Conservation (phyloP, 2,113 vertebrate species). For the Plecturocebus donacophilus region DNA sequence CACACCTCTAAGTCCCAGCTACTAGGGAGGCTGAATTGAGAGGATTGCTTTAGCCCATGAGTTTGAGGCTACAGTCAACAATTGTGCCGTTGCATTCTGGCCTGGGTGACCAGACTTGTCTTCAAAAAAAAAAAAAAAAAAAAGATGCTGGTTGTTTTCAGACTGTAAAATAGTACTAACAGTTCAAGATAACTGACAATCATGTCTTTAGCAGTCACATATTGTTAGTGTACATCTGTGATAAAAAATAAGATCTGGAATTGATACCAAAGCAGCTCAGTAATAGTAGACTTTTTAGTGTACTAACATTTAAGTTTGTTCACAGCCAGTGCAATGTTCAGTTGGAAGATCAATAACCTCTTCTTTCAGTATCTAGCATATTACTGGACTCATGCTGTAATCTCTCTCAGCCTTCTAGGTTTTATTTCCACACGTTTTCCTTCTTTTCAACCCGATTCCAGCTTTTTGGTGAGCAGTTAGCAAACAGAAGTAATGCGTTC, state of each 20-base stretch:
- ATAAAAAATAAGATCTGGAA: not conserved
- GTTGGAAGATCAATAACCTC: not conserved
- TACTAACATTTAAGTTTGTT: not conserved
- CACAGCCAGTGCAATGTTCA: not conserved
- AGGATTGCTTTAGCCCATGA: no score
- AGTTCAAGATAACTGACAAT: not conserved
- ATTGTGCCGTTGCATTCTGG: no score
- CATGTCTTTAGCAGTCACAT: not conserved
- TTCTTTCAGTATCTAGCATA: not conserved
- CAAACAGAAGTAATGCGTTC: not conserved
- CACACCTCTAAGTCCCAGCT: no score
- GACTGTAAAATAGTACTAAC: not conserved
- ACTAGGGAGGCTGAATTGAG: no score
- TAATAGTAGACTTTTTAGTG: no score
- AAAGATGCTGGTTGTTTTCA: not conserved
- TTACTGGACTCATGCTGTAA: no score
- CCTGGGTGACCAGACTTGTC: no score
- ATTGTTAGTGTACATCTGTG: not conserved
- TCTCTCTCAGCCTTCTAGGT: not conserved
- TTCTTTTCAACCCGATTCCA: not conserved
- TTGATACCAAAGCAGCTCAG: not conserved
- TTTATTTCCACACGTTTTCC: not conserved
- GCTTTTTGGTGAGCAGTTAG: not conserved
- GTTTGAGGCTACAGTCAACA: no score
- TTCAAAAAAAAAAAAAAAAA: no score